These are phyloP conservation scores for Amia ocellicauda DNA, from an alignment of 2,113 vertebrate species.

Conservation along the genomic window DNA sequence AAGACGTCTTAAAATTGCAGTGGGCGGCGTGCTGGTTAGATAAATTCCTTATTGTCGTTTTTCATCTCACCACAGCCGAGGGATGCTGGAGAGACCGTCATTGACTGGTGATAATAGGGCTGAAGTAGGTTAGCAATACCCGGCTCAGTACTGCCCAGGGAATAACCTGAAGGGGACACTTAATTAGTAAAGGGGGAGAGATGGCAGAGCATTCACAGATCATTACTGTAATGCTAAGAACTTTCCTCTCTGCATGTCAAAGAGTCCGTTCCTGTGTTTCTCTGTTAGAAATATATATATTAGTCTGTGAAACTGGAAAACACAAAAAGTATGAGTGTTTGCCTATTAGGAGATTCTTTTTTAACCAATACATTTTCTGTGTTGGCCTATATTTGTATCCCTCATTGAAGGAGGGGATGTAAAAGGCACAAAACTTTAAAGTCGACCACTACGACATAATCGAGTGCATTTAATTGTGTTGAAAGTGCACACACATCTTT, in stretches of 20 bases:
- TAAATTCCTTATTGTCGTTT: too few relatives aligned
- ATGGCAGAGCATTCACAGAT: neutral
- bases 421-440: conserved; percentile 1
- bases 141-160: neutral
- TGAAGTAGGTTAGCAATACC: neutral
- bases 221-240: neutral
- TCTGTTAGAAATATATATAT: neutral
- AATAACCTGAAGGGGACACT: neutral
- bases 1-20: too few relatives aligned
- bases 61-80: too few relatives aligned
- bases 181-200: conserved; percentile 4
- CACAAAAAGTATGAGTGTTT: neutral
- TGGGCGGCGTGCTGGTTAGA: too few relatives aligned
- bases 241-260: neutral
- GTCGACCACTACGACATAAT: neutral
- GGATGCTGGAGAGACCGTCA: too few relatives aligned
- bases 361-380: too few relatives aligned
- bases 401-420: too few relatives aligned
- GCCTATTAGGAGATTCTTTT: too few relatives aligned
- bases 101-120: conserved; percentile 2
- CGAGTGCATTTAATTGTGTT: conserved; percentile 5
- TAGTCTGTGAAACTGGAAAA: neutral
- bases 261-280: neutral
- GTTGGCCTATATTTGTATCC: too few relatives aligned
- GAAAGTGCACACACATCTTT: conserved; percentile 17